Conservation (phyloP, 53 echinoderm and acorn worm genomes). For the Paelopatides confundens region DNA sequence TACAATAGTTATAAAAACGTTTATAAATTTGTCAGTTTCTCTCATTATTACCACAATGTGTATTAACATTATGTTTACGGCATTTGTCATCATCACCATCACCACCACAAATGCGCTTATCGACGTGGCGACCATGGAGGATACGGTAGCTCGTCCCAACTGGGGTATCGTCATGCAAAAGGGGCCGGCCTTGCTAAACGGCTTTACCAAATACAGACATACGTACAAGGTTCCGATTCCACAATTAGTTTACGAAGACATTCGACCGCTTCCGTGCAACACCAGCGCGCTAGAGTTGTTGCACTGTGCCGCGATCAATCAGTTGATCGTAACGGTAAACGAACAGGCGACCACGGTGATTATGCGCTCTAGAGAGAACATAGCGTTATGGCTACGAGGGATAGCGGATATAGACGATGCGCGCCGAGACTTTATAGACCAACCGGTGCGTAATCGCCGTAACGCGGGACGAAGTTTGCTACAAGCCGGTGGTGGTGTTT, state of each 20-base stretch:
- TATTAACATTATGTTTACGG: no score
- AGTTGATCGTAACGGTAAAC: not conserved
- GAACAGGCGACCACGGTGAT: not conserved
- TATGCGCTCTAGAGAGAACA: not conserved
- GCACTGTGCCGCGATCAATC: not conserved
- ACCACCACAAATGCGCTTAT: not conserved
- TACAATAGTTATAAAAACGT: no score
- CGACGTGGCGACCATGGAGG: not conserved
- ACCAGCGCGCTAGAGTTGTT: not conserved
- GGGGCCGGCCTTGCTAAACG: not conserved
- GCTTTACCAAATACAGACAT: slow-evolving; percentile 3
- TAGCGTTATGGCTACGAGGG: not conserved
- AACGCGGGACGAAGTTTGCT: not conserved
- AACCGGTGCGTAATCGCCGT: not conserved
- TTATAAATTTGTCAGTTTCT: no score
- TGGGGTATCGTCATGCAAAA: not conserved
- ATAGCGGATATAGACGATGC: not conserved
- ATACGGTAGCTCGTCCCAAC: not conserved
- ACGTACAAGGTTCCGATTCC: not conserved
- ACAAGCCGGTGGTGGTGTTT: not conserved
- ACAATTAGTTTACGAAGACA: not conserved
- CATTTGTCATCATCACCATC: no score
- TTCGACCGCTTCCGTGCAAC: not conserved
- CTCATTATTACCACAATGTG: no score
- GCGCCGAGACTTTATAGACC: not conserved